Conservation (phyloP, 2,797 vertebrate species). For the Notoglanidium macrostoma region DNA sequence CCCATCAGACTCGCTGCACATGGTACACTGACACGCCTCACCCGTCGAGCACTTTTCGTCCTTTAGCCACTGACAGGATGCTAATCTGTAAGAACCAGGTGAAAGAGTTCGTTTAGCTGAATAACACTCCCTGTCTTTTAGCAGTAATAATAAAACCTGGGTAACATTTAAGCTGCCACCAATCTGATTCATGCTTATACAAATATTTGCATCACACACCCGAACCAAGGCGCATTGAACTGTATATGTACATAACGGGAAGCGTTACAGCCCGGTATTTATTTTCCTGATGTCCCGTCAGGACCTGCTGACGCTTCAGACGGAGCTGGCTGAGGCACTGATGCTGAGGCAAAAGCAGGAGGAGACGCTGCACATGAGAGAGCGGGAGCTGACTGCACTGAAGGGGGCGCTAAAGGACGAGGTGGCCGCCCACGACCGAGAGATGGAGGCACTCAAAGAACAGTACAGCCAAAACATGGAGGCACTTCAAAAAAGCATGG, state of each 20-base stretch:
- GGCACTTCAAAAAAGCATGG: constrained; percentile 83
- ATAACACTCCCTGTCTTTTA: not conserved
- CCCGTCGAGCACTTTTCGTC: not conserved
- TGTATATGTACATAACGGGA: not conserved
- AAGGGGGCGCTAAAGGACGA: constrained; percentile 93
- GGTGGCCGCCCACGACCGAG: constrained; percentile 86
- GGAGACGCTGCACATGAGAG: constrained; percentile 82
- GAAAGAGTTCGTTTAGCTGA: not conserved
- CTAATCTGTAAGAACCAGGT: not conserved
- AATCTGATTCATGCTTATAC: no score
- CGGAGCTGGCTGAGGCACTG: constrained; percentile 80
- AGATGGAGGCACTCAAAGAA: constrained; percentile 85
- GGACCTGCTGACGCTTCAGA: constrained; percentile 81
- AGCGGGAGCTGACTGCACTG: constrained; percentile 88
- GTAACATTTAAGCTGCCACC: no score
- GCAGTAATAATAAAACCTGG: not conserved
- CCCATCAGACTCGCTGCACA: constrained; percentile 69
- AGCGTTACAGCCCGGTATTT: no score
- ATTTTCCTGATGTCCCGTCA: constrained; percentile 55
- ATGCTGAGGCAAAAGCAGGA: constrained; percentile 79
- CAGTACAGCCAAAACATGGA: constrained; percentile 85
- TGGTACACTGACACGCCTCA: not conserved
- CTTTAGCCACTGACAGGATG: not conserved
- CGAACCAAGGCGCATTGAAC: not conserved
- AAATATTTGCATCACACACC: not conserved